These are phyloP conservation scores for Lumbricus terrestris DNA, from an alignment of 2,888 invertebrate genomes.

Conservation along the genomic window DNA sequence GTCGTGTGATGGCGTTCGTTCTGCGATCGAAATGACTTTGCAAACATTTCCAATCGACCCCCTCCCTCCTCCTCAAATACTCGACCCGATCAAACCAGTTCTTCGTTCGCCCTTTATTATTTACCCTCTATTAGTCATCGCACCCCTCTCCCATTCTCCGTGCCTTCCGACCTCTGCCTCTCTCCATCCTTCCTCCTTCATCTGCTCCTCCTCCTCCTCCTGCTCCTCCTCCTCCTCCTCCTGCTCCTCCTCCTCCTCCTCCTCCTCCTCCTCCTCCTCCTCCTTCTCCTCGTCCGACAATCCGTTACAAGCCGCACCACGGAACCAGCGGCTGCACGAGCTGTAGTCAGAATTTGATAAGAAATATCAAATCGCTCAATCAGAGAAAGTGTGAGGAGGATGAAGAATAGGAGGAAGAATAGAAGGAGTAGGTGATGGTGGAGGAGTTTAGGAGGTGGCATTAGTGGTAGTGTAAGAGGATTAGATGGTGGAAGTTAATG, in stretches of 20 bases:
- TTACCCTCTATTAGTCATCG: background rate
- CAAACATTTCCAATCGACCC: background rate
- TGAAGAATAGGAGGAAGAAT: background rate
- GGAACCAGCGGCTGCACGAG: too few relatives aligned
- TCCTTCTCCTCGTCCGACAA: background rate
- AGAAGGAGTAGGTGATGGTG: too few relatives aligned
- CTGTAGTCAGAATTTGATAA: background rate
- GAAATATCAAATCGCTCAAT: constrained; percentile 13
- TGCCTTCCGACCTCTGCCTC: background rate
- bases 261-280: background rate
- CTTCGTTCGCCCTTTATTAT: background rate
- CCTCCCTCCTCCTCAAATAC: background rate
- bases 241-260: background rate
- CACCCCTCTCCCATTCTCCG: background rate
- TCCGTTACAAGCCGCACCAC: too few relatives aligned
- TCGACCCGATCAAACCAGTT: background rate
- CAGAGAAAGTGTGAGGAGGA: constrained; percentile 11
- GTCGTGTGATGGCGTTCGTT: background rate
- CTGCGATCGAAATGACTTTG: background rate
- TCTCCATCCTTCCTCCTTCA: background rate
- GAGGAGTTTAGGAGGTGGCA: too few relatives aligned
- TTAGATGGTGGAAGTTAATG: background rate
- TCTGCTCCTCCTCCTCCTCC: background rate
- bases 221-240: background rate
- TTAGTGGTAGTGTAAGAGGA: too few relatives aligned